Conservation (phyloP, 2,113 vertebrate species). For the Herpailurus yagouaroundi region DNA sequence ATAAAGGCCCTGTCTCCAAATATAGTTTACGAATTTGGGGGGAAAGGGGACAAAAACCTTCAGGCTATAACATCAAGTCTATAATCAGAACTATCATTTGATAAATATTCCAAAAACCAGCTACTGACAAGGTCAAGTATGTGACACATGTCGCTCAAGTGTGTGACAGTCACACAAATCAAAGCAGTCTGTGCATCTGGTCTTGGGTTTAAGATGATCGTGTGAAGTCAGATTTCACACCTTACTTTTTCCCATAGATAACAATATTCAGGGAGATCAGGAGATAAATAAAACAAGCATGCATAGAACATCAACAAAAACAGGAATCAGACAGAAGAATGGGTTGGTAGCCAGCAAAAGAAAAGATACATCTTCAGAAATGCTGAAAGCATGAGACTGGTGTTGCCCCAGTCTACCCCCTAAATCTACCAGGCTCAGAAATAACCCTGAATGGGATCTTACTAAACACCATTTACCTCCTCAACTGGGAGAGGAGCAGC, state of each 20-base stretch:
- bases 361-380: constrained; percentile 2
- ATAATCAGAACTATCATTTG: constrained; percentile 52
- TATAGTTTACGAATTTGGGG: neutral
- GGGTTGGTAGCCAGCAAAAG: neutral
- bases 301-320: neutral
- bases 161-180: neutral
- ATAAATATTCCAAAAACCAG: constrained; percentile 60
- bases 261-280: neutral
- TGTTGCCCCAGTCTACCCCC: neutral
- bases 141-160: neutral
- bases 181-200: neutral
- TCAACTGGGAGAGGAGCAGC: neutral
- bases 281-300: neutral
- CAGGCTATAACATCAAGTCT: neutral
- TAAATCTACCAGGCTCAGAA: neutral
- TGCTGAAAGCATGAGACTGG: neutral
- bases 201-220: neutral
- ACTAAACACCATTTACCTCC: neutral
- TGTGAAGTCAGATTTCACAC: neutral
- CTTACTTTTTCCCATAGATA: neutral
- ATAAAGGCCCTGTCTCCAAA: neutral
- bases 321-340: neutral
- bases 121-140: neutral
- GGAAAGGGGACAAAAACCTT: neutral
- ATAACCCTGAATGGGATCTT: neutral